Evolutionary conservation across 2,113 vertebrate species (phyloP), one percentile per base, ranked within the genome.

Genomic region (Colius striatus): DNA sequence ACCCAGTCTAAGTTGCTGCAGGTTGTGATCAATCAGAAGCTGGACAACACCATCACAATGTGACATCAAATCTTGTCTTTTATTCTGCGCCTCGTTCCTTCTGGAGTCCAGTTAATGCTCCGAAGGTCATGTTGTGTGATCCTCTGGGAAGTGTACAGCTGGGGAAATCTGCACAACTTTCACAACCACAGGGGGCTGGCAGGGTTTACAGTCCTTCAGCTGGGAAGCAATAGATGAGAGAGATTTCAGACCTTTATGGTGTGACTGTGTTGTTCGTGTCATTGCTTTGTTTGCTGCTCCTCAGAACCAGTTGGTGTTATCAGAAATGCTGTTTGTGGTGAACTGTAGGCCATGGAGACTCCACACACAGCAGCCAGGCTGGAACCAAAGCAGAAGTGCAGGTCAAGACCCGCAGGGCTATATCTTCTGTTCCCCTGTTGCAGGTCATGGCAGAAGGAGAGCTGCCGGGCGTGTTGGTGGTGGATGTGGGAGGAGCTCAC

Each of bases 391-490:
- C 62, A 84, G 70, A 87, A 81, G 41, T 26, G 23, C 38, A 25
- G 17, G 30, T 78, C 57, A 34, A n/a, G 57, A 16, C 47, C 26
- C 12, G 38, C 38, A 41, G 38, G 7, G 53, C 5, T 67, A 11
- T 67, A 72, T 65, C 10, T 85, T 22, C 29, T 78, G 1, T 70
- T 90, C 10, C 41, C 7, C 41, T 73, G 17, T 60, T 65, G n/a
- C 77, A 97, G 96, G 60, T 82, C 74, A 98, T 97, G 97, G 97
- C 96, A 91, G 94, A 97, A 61, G 66, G 95, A 60, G 85, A 95
- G 13, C 78, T 96, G 50, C 98, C 97, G 0, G 93, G 91, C 3
- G 61, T 98, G 84, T 84, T 98, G 93, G 70, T 97, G 45, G 77
- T 80, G 57, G 96, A 71, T 58, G 25, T 98, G n/a, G 98, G 97